These are phyloP conservation scores for Drosophila ustulata DNA, from an alignment of 2,888 invertebrate species.

Conservation along the genomic window DNA sequence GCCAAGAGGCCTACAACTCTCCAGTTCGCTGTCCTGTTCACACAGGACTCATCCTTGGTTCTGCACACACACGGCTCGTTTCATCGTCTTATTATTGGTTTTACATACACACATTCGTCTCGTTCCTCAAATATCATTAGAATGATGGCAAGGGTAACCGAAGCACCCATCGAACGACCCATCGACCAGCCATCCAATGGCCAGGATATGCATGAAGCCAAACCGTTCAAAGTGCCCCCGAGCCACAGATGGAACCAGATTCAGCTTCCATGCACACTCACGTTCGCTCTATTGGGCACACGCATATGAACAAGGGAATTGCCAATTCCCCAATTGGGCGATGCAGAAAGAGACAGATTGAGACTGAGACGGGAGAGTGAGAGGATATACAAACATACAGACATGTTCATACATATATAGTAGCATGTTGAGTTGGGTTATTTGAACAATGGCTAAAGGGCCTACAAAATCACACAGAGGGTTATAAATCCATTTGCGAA, in stretches of 20 bases:
- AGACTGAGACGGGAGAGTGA: neutral
- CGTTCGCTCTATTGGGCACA: slow-evolving; percentile 57
- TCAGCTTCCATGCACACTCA: slow-evolving; percentile 25
- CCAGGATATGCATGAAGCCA: slow-evolving; percentile 5
- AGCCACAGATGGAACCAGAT: slow-evolving; percentile 41
- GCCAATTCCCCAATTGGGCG: slow-evolving; percentile 21
- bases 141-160: slow-evolving; percentile 30
- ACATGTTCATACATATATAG: neutral
- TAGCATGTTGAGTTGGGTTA: slow-evolving; percentile 51
- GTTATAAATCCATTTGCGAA: slow-evolving; percentile 78
- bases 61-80: slow-evolving; percentile 28
- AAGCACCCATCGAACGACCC: neutral
- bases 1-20: slow-evolving; percentile 19
- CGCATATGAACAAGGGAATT: slow-evolving; percentile 26
- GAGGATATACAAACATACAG: neutral
- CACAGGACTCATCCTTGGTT: neutral
- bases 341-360: neutral
- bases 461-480: slow-evolving; percentile 77
- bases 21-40: neutral
- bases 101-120: slow-evolving; percentile 61
- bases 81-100: slow-evolving; percentile 75
- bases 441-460: slow-evolving; percentile 80
- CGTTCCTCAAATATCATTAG: slow-evolving; percentile 74
- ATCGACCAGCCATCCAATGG: neutral
- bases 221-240: slow-evolving; percentile 23